phyloP scores from a whole-genome alignment of 2,888 invertebrate genomes.

The Hedychridium roseum region DNA sequence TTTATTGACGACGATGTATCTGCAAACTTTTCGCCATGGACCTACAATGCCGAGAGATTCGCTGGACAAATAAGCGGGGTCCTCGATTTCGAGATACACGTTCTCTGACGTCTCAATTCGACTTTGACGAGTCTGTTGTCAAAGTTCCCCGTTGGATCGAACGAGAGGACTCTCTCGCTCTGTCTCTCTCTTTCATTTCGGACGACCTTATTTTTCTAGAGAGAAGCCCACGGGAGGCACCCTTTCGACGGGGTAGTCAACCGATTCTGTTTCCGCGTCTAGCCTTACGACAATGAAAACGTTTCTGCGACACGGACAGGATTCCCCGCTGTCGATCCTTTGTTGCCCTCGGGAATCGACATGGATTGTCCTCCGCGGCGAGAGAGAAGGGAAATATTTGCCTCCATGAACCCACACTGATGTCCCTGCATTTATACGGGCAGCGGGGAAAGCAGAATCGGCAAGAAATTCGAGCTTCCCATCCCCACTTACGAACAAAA shows the following conservation, averaged over 20 bases:
- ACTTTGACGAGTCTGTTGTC: too few relatives aligned
- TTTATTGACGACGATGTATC: too few relatives aligned
- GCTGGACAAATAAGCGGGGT: too few relatives aligned
- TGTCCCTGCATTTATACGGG: constrained; percentile 33
- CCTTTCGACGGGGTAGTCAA: constrained; percentile 11
- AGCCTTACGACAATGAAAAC: constrained; percentile 17
- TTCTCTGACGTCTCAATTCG: too few relatives aligned
- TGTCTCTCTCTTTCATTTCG: constrained; percentile 10
- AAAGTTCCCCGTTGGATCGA: too few relatives aligned
- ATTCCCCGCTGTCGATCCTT: constrained; percentile 44
- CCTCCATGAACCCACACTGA: constrained; percentile 23
- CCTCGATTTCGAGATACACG: too few relatives aligned
- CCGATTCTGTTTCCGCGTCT: constrained; percentile 9
- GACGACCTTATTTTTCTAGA: too few relatives aligned
- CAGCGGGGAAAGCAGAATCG: too few relatives aligned
- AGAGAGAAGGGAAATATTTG: constrained; percentile 44
- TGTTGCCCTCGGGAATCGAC: constrained; percentile 37
- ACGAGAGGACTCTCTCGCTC: neutral
- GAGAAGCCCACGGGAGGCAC: neutral
- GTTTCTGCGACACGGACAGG: constrained; percentile 32
- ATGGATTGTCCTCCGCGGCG: constrained; percentile 28
- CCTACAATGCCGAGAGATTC: too few relatives aligned
- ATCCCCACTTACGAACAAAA: too few relatives aligned
- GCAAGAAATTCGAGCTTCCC: too few relatives aligned
- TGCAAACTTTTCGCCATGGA: too few relatives aligned